A percentile compares a stretch with the other conserved stretches of the same genome.
Conservation (phyloP, 2,113 vertebrate genomes). For the Saimiri boliviensis region DNA sequence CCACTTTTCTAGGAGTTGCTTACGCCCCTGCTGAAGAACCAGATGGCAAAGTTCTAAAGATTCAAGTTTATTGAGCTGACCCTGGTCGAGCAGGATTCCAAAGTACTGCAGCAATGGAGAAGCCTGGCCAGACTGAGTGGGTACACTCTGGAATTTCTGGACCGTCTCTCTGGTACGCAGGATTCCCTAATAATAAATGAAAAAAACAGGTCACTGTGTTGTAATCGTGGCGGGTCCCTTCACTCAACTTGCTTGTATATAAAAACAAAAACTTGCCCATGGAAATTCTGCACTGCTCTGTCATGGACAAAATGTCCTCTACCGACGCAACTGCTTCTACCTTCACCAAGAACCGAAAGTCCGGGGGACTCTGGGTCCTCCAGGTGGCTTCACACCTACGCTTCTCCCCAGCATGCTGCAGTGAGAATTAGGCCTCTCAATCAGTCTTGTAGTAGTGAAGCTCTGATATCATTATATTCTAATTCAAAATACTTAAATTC, state of each 20-base stretch:
- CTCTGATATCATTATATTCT: not conserved
- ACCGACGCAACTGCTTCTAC: not conserved
- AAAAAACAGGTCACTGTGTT: not conserved
- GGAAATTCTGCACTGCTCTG: not conserved
- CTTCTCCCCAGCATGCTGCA: not conserved
- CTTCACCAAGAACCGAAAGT: not conserved
- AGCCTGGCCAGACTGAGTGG: slow-evolving; percentile 92
- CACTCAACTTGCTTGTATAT: not conserved
- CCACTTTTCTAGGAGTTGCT: slow-evolving; percentile 96
- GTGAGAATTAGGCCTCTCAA: not conserved
- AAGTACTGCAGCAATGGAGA: slow-evolving; percentile 95
- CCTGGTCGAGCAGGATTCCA: slow-evolving; percentile 94
- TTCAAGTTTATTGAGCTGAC: slow-evolving; percentile 94
- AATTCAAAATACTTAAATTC: slow-evolving; percentile 8
- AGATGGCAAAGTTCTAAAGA: slow-evolving; percentile 94
- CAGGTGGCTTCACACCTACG: not conserved
- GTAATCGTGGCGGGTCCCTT: not conserved
- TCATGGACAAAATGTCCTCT: not conserved
- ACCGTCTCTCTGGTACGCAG: slow-evolving; percentile 93
- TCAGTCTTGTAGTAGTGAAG: not conserved
- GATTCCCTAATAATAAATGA: slow-evolving; percentile 85
- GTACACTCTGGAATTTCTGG: slow-evolving; percentile 92
- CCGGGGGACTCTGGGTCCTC: not conserved
- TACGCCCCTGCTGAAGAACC: slow-evolving; percentile 93
- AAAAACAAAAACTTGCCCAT: not conserved